Evolutionary conservation across 1,140 invertebrate genomes (phyloP).

Genomic region (Ectropis grisescens): DNA sequence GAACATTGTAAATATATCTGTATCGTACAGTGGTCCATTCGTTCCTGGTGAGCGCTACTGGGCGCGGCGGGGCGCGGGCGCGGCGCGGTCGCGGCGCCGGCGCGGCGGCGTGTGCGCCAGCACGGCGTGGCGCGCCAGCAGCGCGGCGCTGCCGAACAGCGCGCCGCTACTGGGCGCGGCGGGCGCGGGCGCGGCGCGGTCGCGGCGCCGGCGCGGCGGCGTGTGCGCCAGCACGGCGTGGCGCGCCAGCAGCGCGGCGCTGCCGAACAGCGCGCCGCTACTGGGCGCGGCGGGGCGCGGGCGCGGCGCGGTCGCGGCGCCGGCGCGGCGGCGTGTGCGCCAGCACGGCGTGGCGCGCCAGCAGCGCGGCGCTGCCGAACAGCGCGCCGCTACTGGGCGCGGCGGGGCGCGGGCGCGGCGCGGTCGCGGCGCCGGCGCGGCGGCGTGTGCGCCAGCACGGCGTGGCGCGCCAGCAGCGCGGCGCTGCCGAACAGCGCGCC

Average conservation of each 20-base stretch:
- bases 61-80: too few relatives aligned
- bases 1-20: conserved; percentile 58
- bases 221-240: conserved; percentile 60
- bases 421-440: conserved; percentile 36
- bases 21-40: conserved; percentile 55
- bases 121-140: conserved; percentile 47
- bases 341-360: conserved; percentile 47
- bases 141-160: conserved; percentile 49
- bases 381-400: conserved; percentile 54
- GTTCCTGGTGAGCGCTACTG: conserved; percentile 15
- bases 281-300: too few relatives aligned
- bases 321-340: conserved; percentile 60
- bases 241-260: conserved; percentile 42
- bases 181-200: conserved; percentile 33
- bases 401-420: too few relatives aligned
- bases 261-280: conserved; percentile 58
- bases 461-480: conserved; percentile 49
- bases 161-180: too few relatives aligned
- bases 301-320: conserved; percentile 32
- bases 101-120: conserved; percentile 61
- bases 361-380: conserved; percentile 51
- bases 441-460: conserved; percentile 56
- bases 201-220: conserved; percentile 43
- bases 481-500: conserved; percentile 57
- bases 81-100: conserved; percentile 31